Conservation (phyloP, 2,888 invertebrate species). For the Cantharis flavilabris region DNA sequence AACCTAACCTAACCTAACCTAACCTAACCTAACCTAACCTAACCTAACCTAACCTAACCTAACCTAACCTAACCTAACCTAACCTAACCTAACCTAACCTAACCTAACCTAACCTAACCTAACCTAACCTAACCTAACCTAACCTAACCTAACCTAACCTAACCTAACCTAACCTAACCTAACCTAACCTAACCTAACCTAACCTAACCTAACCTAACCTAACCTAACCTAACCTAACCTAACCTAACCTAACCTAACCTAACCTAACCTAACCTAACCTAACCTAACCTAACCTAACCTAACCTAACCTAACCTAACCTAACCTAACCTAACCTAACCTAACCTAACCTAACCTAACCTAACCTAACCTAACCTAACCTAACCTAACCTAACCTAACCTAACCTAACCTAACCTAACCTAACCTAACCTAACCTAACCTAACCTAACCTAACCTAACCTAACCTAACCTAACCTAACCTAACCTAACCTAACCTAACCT, state of each 20-base stretch:
- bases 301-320: constrained; percentile 36
- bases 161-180: constrained; percentile 31
- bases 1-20: constrained; percentile 34
- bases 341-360: constrained; percentile 39
- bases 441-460: too few species aligned
- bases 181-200: constrained; percentile 30
- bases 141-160: constrained; percentile 29
- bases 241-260: constrained; percentile 30
- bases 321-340: constrained; percentile 39
- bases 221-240: constrained; percentile 32
- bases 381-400: constrained; percentile 39
- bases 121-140: constrained; percentile 28
- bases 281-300: constrained; percentile 32
- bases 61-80: constrained; percentile 27
- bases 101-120: constrained; percentile 31
- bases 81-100: constrained; percentile 23
- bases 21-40: constrained; percentile 33
- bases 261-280: constrained; percentile 32
- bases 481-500: too few species aligned
- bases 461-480: too few species aligned
- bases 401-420: constrained; percentile 38
- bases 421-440: constrained; percentile 32
- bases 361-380: constrained; percentile 39
- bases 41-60: constrained; percentile 32
- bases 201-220: constrained; percentile 31